Base-by-base conservation (phyloP, 2,113 vertebrate species). In the Agapornis roseicollis region DNA sequence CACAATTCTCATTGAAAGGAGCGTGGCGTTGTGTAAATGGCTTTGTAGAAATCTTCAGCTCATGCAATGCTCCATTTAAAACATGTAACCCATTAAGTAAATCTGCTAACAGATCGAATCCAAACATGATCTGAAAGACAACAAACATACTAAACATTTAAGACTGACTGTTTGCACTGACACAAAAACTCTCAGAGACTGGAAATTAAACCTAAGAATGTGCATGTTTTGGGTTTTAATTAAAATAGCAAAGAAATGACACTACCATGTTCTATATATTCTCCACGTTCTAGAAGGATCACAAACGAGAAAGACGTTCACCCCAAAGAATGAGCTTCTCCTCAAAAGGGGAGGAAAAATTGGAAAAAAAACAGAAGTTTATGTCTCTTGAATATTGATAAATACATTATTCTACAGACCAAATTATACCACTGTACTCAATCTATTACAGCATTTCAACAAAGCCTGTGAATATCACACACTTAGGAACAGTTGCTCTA, bases 401-500 rank as follows among this genome's bases (percentile, higher is more conserved):
- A 78, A 60, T 64, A 55, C 49, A 64, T 92, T 82, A 44, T 7
- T 79, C 39, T 73, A n/a, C 0, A 96, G 58, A 73, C n/a, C 60
- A 69, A 89, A 85, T 84, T 70, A 64, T 23, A 91, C 70, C 52
- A 8, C 42, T 6, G 66, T n/a, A 14, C 53, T 39, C 35, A 71
- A n/a, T 0, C 70, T 31, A 19, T 53, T 11, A 0, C n/a, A 85
- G 49, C 39, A 7, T 53, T 80, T 41, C 20, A 18, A 46, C 2
- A 4, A 46, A 65, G 47, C 41, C 85, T 10, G 6, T 18, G 74
- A 64, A 44, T 83, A 93, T 44, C n/a, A 1, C 25, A 2, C 37
- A 65, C 88, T 90, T 68, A 44, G 22, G 80, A 95, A 84, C 85
- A 89, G 80, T 85, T 93, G 83, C 95, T 94, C 66, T 93, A 52